A percentile compares a stretch with the other conserved stretches of the same genome.
Evolutionary conservation across 2,888 invertebrate genomes (phyloP).

Genomic region (Latrodectus hesperus): DNA sequence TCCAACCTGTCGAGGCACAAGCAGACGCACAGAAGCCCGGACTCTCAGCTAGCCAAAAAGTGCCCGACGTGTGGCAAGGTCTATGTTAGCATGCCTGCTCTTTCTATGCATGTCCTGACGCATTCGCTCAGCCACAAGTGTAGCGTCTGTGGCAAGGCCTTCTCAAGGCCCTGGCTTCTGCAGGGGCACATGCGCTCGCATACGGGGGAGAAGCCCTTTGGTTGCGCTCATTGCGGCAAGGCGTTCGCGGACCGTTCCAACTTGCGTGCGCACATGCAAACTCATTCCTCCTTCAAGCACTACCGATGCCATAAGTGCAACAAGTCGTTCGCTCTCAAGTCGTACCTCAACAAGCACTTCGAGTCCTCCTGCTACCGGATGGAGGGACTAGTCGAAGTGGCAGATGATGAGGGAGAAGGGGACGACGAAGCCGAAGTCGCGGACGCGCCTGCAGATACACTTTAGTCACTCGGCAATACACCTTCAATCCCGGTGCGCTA

Average conservation of each 20-base stretch:
- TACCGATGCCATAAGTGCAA: conserved; percentile 89
- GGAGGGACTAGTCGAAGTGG: conserved; percentile 44
- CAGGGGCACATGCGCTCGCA: conserved; percentile 92
- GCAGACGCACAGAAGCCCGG: conserved; percentile 92
- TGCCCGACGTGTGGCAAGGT: conserved; percentile 91
- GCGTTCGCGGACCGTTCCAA: conserved; percentile 95
- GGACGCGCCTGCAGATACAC: conserved; percentile 7
- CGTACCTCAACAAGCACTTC: conserved; percentile 94
- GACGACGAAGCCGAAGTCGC: conserved; percentile 41
- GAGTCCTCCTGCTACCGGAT: conserved; percentile 76
- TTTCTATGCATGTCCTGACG: conserved; percentile 88
- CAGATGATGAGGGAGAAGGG: conserved; percentile 15
- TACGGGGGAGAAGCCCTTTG: conserved; percentile 93
- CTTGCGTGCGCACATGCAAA: conserved; percentile 94
- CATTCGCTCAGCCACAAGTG: conserved; percentile 90
- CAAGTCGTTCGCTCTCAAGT: conserved; percentile 93
- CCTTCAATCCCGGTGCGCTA: not conserved
- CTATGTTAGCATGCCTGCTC: conserved; percentile 91
- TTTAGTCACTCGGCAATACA: not conserved
- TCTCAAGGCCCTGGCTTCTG: conserved; percentile 90
- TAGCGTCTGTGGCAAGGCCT: conserved; percentile 88
- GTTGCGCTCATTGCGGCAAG: conserved; percentile 93
- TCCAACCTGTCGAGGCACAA: conserved; percentile 91
- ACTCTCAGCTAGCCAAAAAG: conserved; percentile 82
- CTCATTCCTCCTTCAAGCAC: conserved; percentile 91